Base-by-base conservation (phyloP, 1,140 invertebrate genomes). In the Papilio machaon region DNA sequence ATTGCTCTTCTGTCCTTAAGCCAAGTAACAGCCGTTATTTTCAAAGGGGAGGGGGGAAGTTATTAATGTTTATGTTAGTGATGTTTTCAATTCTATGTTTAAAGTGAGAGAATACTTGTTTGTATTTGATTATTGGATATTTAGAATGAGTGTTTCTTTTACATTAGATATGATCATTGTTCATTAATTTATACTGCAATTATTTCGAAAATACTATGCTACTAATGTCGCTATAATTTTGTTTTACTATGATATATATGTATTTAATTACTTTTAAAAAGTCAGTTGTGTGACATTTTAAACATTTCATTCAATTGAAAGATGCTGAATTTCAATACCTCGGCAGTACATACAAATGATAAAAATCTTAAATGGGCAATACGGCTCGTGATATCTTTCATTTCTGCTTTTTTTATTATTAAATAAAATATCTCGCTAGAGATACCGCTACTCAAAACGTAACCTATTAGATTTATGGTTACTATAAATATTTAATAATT, bases 1-100 rank as follows among this genome's bases (percentile, higher is more conserved):
- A 81, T 80, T 83, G 82, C 84, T 85, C 84, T 83, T 82, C 75
- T 82, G 67, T 78, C 49, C 54, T 79, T 81, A 74, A 30, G 5
- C 30, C 23, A 52, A 46, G n/a, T 76, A 47, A 54, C 11, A 30
- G 19, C 46, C 74, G 74, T 76, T 52, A 15, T 38, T 46, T 74
- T 74, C 6, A 43, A n/a, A 74, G 7, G 73, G 46, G 23, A 23
- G 13, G 30, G 64, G 64, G 11, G 30, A 35, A 60, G n/a, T 7
- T n/a, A 60, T 23, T 4, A 7, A 23, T 70, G 64, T 70, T 70
- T 70, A 6, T 70, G 64, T 70, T 35, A 35, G 64, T 38, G 30
- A 70, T 70, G 30, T 70, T 38, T 70, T 13, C 64, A 70, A 70
- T 70, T 70, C 15, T 70, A 38, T 70, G 30, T 58, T 58, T 19